Evolutionary conservation across 2,113 vertebrate genomes (phyloP).

Genomic region (Alouatta palliata): DNA sequence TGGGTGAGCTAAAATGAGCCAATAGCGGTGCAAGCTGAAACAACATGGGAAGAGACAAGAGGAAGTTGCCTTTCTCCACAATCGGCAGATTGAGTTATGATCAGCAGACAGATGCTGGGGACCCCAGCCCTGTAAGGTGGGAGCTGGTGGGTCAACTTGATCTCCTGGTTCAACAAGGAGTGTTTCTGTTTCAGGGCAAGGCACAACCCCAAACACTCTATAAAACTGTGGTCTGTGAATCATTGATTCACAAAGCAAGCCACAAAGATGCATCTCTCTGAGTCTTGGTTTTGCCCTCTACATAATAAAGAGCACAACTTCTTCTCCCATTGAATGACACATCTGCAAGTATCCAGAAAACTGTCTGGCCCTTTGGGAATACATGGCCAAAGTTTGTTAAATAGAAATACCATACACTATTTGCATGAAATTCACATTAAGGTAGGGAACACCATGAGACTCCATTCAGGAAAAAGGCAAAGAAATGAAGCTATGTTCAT

Average conservation of each 20-base stretch:
- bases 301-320: neutral
- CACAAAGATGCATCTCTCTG: neutral
- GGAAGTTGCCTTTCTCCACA: neutral
- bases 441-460: neutral
- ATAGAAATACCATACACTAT: neutral
- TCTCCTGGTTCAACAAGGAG: neutral
- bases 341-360: neutral
- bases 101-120: neutral
- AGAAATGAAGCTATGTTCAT: neutral
- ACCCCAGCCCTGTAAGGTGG: neutral
- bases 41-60: neutral
- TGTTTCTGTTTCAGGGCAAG: neutral
- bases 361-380: neutral
- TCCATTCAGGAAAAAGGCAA: neutral
- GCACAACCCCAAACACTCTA: neutral
- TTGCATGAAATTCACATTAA: slow-evolving; percentile 13
- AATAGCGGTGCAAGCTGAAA: neutral
- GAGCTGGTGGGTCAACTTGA: neutral
- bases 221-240: neutral
- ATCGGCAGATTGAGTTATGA: neutral
- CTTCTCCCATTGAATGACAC: neutral
- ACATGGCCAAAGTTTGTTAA: neutral
- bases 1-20: neutral
- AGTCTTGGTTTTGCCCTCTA: neutral
- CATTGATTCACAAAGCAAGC: neutral